phyloP scores from a whole-genome alignment of 2,113 vertebrate species.

The Cavia porcellus region DNA sequence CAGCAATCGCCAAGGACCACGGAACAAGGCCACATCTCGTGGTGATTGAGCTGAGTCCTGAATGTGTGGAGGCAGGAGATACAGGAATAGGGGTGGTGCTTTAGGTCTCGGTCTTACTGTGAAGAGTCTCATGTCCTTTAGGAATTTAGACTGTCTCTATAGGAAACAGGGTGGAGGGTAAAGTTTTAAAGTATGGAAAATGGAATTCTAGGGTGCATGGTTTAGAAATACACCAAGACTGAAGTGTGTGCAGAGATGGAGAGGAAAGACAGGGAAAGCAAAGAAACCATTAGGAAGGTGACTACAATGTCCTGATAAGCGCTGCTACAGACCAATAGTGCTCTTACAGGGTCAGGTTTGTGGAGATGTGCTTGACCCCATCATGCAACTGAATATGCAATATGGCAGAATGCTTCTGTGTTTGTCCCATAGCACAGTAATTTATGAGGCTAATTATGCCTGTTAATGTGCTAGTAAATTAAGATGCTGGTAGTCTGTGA shows the following conservation, averaged over 20 bases:
- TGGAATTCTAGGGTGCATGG: not conserved
- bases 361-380: not conserved
- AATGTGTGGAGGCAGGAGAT: not conserved
- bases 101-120: not conserved
- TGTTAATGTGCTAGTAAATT: not conserved
- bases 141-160: not conserved
- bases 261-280: not conserved
- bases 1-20: not conserved
- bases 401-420: not conserved
- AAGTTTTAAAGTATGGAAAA: not conserved
- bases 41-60: not conserved
- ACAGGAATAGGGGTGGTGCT: not conserved
- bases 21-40: not conserved
- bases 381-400: not conserved
- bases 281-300: not conserved
- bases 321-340: rapidly evolving
- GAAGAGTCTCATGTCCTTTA: not conserved
- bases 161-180: not conserved
- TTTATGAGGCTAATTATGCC: not conserved
- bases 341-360: not conserved
- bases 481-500: not conserved
- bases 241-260: not conserved
- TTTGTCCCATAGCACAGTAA: not conserved
- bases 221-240: not conserved
- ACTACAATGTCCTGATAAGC: not conserved